A percentile compares a stretch with the other conserved stretches of the same genome.
phyloP scores from a whole-genome alignment of 2,888 invertebrate genomes.

The Parapristionchus giblindavisi region DNA sequence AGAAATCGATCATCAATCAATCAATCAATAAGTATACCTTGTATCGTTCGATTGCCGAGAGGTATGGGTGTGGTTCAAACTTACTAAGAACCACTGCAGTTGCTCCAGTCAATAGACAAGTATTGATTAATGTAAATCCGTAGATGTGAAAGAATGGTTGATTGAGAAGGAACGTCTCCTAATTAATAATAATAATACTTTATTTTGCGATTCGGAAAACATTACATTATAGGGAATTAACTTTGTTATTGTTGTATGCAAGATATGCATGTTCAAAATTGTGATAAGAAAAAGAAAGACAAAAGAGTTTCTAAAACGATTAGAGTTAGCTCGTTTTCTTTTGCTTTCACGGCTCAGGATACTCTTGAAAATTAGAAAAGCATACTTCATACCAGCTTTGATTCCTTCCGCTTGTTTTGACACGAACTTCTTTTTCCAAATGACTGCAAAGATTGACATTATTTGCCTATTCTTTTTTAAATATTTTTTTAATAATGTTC shows the following conservation, averaged over 20 bases:
- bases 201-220: too few relatives aligned
- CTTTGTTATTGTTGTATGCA: too few relatives aligned
- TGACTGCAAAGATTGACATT: not conserved
- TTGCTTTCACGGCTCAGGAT: too few relatives aligned
- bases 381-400: slow-evolving; percentile 11
- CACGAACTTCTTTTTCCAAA: not conserved
- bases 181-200: too few relatives aligned
- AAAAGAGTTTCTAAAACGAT: too few relatives aligned
- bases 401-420: not conserved
- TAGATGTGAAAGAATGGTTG: slow-evolving; percentile 68
- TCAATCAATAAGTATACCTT: slow-evolving; percentile 40
- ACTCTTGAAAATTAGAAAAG: not conserved
- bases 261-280: too few relatives aligned
- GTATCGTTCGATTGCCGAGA: slow-evolving; percentile 51
- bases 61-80: slow-evolving; percentile 57
- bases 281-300: too few relatives aligned
- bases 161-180: slow-evolving; percentile 53
- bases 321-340: too few relatives aligned
- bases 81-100: slow-evolving; percentile 60
- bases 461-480: too few relatives aligned
- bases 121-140: slow-evolving; percentile 56
- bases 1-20: not conserved
- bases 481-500: too few relatives aligned
- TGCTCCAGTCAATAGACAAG: slow-evolving; percentile 49
- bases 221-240: too few relatives aligned